Conservation (phyloP, 2,888 invertebrate genomes). For the Holacanthella duospinosa region DNA sequence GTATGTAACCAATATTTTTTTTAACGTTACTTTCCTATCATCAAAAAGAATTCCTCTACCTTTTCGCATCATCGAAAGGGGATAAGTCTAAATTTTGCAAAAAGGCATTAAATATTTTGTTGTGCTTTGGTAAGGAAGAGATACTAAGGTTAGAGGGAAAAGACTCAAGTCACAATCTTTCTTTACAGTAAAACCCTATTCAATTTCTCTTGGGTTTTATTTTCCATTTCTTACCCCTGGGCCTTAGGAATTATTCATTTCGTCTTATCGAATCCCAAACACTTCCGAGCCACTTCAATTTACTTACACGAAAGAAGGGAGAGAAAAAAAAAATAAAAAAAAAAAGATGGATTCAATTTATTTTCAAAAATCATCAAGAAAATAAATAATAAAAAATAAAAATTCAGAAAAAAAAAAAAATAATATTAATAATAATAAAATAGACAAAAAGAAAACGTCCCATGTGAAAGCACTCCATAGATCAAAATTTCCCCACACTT, state of each 20-base stretch:
- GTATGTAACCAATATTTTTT: too few relatives aligned
- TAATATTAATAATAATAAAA: too few relatives aligned
- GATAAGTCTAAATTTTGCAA: too few relatives aligned
- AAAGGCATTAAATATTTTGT: not conserved
- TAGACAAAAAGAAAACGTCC: too few relatives aligned
- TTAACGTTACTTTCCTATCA: too few relatives aligned
- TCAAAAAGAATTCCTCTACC: too few relatives aligned
- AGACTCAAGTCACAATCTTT: not conserved
- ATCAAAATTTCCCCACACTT: too few relatives aligned
- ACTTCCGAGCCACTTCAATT: not conserved
- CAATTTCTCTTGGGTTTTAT: not conserved
- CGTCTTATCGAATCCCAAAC: not conserved
- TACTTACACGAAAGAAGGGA: not conserved
- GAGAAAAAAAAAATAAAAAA: not conserved
- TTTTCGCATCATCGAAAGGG: too few relatives aligned
- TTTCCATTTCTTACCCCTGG: not conserved
- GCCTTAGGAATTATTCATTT: not conserved
- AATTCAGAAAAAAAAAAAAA: not conserved
- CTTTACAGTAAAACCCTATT: not conserved
- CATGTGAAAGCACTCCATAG: too few relatives aligned
- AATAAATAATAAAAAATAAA: not conserved
- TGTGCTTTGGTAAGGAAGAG: too few relatives aligned
- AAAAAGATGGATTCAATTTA: not conserved
- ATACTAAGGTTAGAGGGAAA: too few relatives aligned
- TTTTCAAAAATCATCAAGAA: too few relatives aligned